phyloP scores from a whole-genome alignment of 1,140 invertebrate genomes.

The Monomorium pharaonis region DNA sequence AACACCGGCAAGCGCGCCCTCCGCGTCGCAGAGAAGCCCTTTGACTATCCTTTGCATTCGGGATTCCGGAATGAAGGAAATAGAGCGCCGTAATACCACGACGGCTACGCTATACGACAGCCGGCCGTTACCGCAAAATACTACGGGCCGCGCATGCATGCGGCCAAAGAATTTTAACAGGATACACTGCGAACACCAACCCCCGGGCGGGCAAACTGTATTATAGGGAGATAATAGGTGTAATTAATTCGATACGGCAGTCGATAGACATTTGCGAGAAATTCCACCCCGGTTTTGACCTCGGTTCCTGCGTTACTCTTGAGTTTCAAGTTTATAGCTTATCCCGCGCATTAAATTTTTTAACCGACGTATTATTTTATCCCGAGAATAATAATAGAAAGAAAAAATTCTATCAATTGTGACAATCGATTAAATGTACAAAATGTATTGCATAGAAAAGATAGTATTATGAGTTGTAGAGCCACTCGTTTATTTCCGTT shows the following conservation, averaged over 20 bases:
- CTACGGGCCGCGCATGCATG: slow-evolving; percentile 36
- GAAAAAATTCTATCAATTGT: neutral
- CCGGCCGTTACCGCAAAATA: slow-evolving; percentile 60
- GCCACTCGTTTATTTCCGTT: no score
- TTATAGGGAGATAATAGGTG: slow-evolving; percentile 47
- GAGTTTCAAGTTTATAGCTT: neutral
- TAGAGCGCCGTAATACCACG: slow-evolving; percentile 59
- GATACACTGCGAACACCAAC: neutral
- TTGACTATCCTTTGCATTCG: slow-evolving; percentile 76
- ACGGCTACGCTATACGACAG: slow-evolving; percentile 24
- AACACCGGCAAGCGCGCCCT: slow-evolving; percentile 59
- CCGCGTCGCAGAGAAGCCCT: slow-evolving; percentile 67
- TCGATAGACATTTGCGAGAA: neutral
- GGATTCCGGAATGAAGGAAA: slow-evolving; percentile 65
- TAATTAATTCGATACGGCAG: neutral
- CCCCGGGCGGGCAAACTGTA: neutral
- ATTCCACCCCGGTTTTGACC: neutral
- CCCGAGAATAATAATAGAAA: no score
- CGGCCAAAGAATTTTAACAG: slow-evolving; percentile 65
- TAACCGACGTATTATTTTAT: neutral
- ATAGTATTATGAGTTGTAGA: no score
- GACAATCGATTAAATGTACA: neutral
- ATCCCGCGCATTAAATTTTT: no score
- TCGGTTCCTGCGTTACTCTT: neutral
- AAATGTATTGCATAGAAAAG: neutral